Evolutionary conservation across 2,797 vertebrate genomes (phyloP), one percentile per base, ranked within the genome.

Genomic region (Eidolon dupreanum): DNA sequence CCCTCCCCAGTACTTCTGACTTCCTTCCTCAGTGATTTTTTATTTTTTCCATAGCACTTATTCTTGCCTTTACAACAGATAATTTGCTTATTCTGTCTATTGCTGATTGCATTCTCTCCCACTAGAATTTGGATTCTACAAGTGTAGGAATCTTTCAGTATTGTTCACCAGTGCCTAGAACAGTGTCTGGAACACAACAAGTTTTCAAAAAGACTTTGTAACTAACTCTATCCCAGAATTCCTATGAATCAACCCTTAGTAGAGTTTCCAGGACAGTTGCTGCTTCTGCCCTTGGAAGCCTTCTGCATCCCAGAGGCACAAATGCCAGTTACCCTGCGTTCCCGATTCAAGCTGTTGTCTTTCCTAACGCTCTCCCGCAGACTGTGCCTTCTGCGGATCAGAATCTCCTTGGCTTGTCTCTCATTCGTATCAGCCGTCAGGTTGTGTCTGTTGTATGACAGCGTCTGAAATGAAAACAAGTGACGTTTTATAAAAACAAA

Each of bases 341-440:
- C 98, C 9, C 97, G 98, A 36, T 98, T 98, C 77, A 98, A 81
- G 93, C 98, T 98, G 98, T 95, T 98, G 1, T 98, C 98, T 84
- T 99, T 99, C 94, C 99, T 98, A 78, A 99, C 96, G 98, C 99
- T 99, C 73, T 99, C 99, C 28, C 99, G 98, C 92, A 99, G 96
- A 98, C 99, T 99, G 98, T 99, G 98, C 22, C 99, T 99, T 0
- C 99, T 99, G 74, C 99, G 99, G 97, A 99, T 99, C 84, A 99
- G 98, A 57, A 99, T 99, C 98, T 99, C 99, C 98, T 98, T 99
- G 79, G 98, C 98, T 53, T 99, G 99, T 88, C 97, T 98, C 90
- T 99, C 99, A 0, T 98, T 99, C 2, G 98, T 98, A 85, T 99
- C 99, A 2, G 98, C 98, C 22, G 99, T 99, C 95, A 99, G 98